Conservation (phyloP, 2,113 vertebrate species). For the Hippoglossus stenolepis region DNA sequence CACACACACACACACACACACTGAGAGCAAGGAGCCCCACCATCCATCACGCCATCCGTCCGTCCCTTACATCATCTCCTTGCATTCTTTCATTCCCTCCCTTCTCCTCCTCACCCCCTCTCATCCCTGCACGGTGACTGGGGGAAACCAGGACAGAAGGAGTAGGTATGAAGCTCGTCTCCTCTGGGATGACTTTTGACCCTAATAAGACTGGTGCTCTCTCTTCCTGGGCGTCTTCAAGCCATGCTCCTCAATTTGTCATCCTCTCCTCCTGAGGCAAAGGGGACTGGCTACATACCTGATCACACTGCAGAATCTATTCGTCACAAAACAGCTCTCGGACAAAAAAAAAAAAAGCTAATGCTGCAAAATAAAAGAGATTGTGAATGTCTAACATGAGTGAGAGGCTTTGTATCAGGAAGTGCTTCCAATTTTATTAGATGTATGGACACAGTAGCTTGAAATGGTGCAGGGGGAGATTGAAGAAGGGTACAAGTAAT, state of each 20-base stretch:
- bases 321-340: constrained; percentile 24
- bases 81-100: constrained; percentile 24
- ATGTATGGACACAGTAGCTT: not conserved
- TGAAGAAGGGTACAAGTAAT: too few species aligned
- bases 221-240: constrained; percentile 34
- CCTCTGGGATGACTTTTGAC: constrained; percentile 51
- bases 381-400: not conserved
- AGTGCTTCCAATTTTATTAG: constrained; percentile 15
- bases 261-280: constrained; percentile 13
- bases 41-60: constrained; percentile 57
- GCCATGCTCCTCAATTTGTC: constrained; percentile 48
- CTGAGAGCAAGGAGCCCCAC: constrained; percentile 7
- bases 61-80: constrained; percentile 33
- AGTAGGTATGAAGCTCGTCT: constrained; percentile 22
- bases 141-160: constrained; percentile 40
- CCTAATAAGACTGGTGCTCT: constrained; percentile 45
- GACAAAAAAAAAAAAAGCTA: constrained; percentile 19
- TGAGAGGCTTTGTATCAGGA: not conserved
- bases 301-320: constrained; percentile 10
- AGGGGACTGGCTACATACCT: not conserved
- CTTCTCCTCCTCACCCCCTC: constrained; percentile 16
- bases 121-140: constrained; percentile 31
- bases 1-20: not conserved
- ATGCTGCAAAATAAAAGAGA: constrained; percentile 28
- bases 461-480: not conserved